Base-by-base conservation (phyloP, 92 coral and sea anemone genomes). In the Isaurus tuberculatus region DNA sequence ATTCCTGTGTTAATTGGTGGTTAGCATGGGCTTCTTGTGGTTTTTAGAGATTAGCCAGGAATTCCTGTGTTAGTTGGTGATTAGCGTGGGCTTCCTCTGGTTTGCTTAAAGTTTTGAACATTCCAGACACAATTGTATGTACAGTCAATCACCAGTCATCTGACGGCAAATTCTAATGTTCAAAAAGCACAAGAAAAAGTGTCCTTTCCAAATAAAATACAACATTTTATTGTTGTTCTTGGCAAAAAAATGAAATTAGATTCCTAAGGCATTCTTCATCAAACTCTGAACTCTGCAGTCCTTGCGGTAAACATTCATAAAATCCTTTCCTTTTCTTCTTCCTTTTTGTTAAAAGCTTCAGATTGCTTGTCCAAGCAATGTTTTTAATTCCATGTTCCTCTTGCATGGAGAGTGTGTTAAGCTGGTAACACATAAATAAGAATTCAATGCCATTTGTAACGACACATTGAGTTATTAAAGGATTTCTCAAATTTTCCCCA, bases 311-410 rank as follows among this genome's bases (percentile, higher is more conserved):
- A 89, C 86, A 91, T 60, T 93, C 92, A 85, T 92, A 92, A 61
- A 96, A 91, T 13, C 81, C 82, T n/a, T 79, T 53, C 43, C 73
- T 77, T 27, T 31, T 80, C 55, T 71, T 83, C 27, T 88, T 87
- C 20, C 71, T 75, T 78, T 67, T 77, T 16, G 63, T 79, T 32
- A 93, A 87, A 81, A 68, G 65, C 6, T 69, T 32, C 73, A 91
- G 90, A 49, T 53, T 79, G 19, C 87, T 79, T 17, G 92, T 85
- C 99, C 99, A 96, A 0, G 97, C 99, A 87, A 86, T 86, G 79
- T 96, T 96, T 57, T 96, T 96, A 15, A 94, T 91, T 20, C 99
- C 99, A 83, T 82, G 86, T 58, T 96, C 98, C 65, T 96, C 98
- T 79, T 96, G 99, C 55, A 96, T 79, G 30, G 99, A 96, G 13